Percentiles rank a stretch among this genome's conserved stretches.
phyloP scores from a whole-genome alignment of 2,888 invertebrate species.

The Agrotis clavis region DNA sequence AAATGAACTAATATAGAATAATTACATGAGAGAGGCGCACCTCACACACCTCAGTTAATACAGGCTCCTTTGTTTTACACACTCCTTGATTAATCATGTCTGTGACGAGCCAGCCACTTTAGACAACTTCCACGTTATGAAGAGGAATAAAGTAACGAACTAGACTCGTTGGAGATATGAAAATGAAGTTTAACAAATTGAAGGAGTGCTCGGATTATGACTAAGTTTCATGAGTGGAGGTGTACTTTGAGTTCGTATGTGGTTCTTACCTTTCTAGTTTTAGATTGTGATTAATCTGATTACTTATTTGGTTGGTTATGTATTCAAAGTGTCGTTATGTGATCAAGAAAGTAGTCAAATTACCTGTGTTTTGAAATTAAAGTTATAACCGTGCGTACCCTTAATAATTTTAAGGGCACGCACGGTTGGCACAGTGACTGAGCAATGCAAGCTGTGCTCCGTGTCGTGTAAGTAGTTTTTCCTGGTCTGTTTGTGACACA shows the following conservation, averaged over 20 bases:
- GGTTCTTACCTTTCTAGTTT: neutral
- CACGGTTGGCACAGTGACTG: no score
- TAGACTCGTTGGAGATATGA: conserved; percentile 47
- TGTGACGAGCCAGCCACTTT: conserved; percentile 43
- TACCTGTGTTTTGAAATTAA: no score
- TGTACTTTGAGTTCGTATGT: neutral
- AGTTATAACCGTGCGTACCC: no score
- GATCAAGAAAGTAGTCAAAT: no score
- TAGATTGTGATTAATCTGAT: conserved; percentile 4
- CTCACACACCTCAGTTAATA: conserved; percentile 35
- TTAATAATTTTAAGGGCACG: no score
- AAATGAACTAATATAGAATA: conserved; percentile 58
- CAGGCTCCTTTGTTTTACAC: conserved; percentile 51
- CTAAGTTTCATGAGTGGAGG: conserved; percentile 31
- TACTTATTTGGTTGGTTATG: neutral
- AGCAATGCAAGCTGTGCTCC: no score
- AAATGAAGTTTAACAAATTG: conserved; percentile 45
- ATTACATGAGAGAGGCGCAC: conserved; percentile 35
- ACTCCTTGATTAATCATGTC: conserved; percentile 62
- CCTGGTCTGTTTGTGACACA: no score
- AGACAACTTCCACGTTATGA: conserved; percentile 52
- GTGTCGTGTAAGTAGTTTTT: no score
- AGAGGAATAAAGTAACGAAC: conserved; percentile 59
- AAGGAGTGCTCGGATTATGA: conserved; percentile 22
- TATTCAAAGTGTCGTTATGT: no score